Conservation (phyloP, 1,140 invertebrate species). For the Yoshiicerus persimilis region DNA sequence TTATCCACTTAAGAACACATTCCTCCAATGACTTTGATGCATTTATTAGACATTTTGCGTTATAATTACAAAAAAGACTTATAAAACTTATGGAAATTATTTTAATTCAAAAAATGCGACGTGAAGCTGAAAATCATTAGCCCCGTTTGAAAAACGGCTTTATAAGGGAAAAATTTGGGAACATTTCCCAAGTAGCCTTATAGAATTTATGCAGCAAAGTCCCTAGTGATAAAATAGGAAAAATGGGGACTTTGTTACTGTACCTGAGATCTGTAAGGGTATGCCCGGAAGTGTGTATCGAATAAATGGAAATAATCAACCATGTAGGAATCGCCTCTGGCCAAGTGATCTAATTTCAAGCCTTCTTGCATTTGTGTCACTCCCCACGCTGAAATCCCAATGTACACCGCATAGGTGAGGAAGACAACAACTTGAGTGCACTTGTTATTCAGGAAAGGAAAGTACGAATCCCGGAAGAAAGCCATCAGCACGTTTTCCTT, state of each 20-base stretch:
- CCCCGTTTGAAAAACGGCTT: too few relatives aligned
- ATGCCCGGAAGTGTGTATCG: neutral
- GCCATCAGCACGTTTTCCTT: neutral
- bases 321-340: neutral
- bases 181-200: too few relatives aligned
- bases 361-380: neutral
- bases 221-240: too few relatives aligned
- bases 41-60: neutral
- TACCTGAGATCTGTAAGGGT: neutral
- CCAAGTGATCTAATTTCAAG: neutral
- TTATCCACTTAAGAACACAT: neutral
- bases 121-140: too few relatives aligned
- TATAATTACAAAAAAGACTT: too few relatives aligned
- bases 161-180: too few relatives aligned
- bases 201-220: too few relatives aligned
- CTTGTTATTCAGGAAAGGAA: neutral
- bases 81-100: too few relatives aligned
- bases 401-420: neutral
- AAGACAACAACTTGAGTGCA: neutral
- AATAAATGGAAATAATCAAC: neutral
- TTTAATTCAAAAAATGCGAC: too few relatives aligned
- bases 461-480: neutral
- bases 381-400: neutral
- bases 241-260: too few relatives aligned
- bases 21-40: neutral